Conservation (phyloP, 2,888 invertebrate genomes). For the Mycogona germanica region DNA sequence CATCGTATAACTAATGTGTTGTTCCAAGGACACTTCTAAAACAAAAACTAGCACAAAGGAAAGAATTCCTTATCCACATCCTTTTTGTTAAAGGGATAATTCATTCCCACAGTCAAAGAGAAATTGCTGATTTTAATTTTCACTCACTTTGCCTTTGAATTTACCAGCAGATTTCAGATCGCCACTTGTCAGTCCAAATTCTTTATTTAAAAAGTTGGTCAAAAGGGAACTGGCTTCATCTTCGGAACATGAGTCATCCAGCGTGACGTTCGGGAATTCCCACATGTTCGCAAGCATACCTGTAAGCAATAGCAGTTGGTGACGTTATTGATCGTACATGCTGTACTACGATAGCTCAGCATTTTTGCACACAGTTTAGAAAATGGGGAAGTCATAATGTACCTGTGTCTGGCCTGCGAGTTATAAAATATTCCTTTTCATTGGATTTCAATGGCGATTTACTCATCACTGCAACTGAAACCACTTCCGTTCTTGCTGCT, state of each 20-base stretch:
- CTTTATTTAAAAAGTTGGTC: background rate
- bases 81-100: too few relatives aligned
- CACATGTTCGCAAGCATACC: slow-evolving; percentile 7
- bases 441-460: background rate
- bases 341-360: background rate
- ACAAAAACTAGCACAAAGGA: background rate
- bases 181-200: background rate
- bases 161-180: background rate
- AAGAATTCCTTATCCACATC: background rate
- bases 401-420: slow-evolving; percentile 1
- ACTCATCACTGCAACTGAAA: background rate
- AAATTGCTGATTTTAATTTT: too few relatives aligned
- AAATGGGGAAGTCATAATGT: background rate
- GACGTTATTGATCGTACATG: background rate
- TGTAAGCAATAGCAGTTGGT: background rate
- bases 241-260: background rate
- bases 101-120: too few relatives aligned
- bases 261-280: slow-evolving; percentile 6
- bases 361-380: background rate
- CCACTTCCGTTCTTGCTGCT: background rate
- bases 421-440: background rate
- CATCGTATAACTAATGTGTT: too few relatives aligned
- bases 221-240: background rate
- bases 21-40: too few relatives aligned
- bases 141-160: background rate